phyloP scores from a whole-genome alignment of 1,140 invertebrate genomes.

The Leptinotarsa lineolata region DNA sequence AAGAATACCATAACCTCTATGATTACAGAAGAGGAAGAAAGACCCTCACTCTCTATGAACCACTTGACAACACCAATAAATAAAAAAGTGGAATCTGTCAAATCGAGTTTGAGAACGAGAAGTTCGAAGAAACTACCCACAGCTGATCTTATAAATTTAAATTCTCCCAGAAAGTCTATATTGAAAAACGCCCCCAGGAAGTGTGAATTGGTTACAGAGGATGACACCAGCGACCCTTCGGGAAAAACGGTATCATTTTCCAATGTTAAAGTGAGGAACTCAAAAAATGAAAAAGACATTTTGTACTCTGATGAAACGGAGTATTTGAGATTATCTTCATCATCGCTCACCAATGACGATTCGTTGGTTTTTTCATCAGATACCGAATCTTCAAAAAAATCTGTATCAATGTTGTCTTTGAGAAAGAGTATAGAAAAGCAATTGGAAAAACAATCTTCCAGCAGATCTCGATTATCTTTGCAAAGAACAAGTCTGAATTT shows the following conservation, averaged over 20 bases:
- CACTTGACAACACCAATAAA: neutral
- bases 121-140: neutral
- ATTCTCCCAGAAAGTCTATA: neutral
- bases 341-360: neutral
- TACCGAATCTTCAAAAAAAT: neutral
- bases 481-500: neutral
- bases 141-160: neutral
- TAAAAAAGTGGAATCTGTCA: slow-evolving; percentile 4
- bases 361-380: neutral
- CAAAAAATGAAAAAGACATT: neutral
- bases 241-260: neutral
- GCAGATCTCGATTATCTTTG: neutral
- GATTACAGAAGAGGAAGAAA: neutral
- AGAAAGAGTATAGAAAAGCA: neutral
- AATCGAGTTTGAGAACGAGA: neutral
- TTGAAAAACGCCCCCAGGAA: neutral
- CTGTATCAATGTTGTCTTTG: neutral
- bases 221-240: neutral
- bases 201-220: neutral
- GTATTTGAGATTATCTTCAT: neutral
- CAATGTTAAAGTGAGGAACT: neutral
- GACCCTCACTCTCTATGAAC: slow-evolving; percentile 1
- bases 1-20: slow-evolving; percentile 4
- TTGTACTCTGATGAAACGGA: neutral
- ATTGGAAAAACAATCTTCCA: neutral